phyloP scores from a whole-genome alignment of 2,888 invertebrate species.

The Parnassius mnemosyne region DNA sequence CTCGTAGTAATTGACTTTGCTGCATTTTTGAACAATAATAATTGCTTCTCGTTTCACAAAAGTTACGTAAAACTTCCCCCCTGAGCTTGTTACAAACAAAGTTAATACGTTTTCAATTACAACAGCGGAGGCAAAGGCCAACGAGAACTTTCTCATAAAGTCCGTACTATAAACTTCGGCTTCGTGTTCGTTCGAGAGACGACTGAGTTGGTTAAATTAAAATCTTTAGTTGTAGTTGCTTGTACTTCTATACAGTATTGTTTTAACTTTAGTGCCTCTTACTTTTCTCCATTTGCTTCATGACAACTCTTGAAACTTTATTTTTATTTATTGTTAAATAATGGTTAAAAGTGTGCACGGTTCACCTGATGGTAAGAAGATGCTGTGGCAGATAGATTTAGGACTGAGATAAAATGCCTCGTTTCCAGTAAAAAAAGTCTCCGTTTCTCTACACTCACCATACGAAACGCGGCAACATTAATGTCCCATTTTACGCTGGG shows the following conservation, averaged over 20 bases:
- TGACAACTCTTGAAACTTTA: no score
- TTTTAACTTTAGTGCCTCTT: not conserved
- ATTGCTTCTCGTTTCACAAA: constrained; percentile 31
- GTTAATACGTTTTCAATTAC: constrained; percentile 41
- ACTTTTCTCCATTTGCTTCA: no score
- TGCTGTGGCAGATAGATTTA: no score
- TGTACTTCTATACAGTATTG: constrained; percentile 4
- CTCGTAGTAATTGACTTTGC: no score
- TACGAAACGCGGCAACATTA: no score
- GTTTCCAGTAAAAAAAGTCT: no score
- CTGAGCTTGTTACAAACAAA: constrained; percentile 23
- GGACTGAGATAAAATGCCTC: no score
- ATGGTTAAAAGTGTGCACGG: no score
- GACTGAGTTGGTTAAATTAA: constrained; percentile 14
- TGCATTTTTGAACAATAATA: constrained; percentile 24
- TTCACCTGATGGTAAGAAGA: no score
- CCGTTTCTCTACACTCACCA: no score
- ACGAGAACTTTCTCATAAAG: constrained; percentile 27
- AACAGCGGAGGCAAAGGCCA: constrained; percentile 30
- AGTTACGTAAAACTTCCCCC: constrained; percentile 21
- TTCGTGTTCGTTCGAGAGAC: constrained; percentile 3
- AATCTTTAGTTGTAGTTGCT: constrained; percentile 7
- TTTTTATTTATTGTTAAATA: no score
- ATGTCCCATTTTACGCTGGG: no score
- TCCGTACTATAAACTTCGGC: constrained; percentile 12